Percentiles rank a stretch among this genome's conserved stretches.
Conservation (phyloP, 2,888 invertebrate species). For the Eupithecia subumbrata region DNA sequence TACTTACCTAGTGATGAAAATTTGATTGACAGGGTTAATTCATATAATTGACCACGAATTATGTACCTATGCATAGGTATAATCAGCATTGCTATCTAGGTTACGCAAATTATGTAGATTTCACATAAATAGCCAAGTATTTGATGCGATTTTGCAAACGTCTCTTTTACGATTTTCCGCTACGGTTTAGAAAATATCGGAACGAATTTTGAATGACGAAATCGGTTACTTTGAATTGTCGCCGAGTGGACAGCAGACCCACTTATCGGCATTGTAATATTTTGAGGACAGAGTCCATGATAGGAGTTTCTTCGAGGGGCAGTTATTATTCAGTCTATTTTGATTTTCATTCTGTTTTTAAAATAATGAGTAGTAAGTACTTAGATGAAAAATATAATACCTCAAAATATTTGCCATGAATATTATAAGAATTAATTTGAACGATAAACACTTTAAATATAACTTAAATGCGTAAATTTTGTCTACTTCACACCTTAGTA, state of each 20-base stretch:
- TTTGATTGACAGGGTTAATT: not conserved
- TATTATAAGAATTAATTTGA: not conserved
- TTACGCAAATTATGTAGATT: constrained; percentile 10
- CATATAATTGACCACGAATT: not conserved
- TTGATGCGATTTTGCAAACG: constrained; percentile 23
- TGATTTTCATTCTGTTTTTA: not conserved
- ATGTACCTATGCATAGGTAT: not conserved
- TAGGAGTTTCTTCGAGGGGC: constrained; percentile 1
- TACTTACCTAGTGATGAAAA: constrained; percentile 23
- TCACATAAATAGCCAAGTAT: constrained; percentile 44
- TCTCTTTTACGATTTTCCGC: constrained; percentile 59
- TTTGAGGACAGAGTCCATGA: constrained; percentile 21
- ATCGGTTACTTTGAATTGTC: constrained; percentile 71
- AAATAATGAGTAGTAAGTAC: too few relatives aligned
- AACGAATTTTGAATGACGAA: constrained; percentile 76
- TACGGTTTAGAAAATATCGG: constrained; percentile 71
- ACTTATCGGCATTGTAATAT: constrained; percentile 61
- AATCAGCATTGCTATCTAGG: constrained; percentile 9
- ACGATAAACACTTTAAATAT: not conserved
- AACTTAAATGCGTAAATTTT: too few relatives aligned
- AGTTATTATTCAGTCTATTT: not conserved
- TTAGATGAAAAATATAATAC: too few relatives aligned
- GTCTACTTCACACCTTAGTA: too few relatives aligned
- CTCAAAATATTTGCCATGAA: too few relatives aligned
- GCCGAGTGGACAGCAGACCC: constrained; percentile 57